A percentile compares a stretch with the other conserved stretches of the same genome.
Evolutionary conservation across 2,113 vertebrate genomes (phyloP).

Genomic region (Tragelaphus scriptus): DNA sequence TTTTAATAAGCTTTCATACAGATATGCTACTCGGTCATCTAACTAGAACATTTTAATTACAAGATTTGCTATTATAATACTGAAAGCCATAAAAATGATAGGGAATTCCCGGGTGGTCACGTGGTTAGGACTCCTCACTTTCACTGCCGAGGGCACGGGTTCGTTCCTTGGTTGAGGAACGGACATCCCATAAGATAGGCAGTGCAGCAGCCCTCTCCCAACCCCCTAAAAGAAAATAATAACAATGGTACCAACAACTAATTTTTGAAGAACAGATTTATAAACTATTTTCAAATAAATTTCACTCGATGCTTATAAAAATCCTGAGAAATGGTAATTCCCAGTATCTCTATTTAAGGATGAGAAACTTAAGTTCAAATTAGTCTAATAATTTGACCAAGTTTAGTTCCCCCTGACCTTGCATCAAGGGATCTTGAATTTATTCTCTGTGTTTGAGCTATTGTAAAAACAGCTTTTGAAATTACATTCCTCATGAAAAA

Average conservation of each 20-base stretch:
- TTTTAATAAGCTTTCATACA: background rate
- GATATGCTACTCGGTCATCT: background rate
- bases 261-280: background rate
- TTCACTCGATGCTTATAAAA: background rate
- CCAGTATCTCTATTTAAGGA: background rate
- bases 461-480: slow-evolving; percentile 1
- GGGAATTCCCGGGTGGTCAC: background rate
- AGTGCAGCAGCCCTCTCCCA: background rate
- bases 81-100: background rate
- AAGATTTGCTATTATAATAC: background rate
- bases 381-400: background rate
- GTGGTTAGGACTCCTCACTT: background rate
- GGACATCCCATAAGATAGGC: background rate
- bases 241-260: background rate
- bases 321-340: background rate
- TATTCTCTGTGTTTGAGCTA: background rate
- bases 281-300: background rate
- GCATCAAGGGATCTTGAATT: background rate
- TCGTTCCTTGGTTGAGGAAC: background rate
- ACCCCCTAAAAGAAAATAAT: background rate
- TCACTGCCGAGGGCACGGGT: background rate
- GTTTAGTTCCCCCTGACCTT: background rate
- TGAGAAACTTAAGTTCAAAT: background rate
- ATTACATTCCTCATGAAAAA: background rate
- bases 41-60: background rate